Conservation (phyloP, 64 coral and sea anemone genomes). For the Platygyra sinensis region DNA sequence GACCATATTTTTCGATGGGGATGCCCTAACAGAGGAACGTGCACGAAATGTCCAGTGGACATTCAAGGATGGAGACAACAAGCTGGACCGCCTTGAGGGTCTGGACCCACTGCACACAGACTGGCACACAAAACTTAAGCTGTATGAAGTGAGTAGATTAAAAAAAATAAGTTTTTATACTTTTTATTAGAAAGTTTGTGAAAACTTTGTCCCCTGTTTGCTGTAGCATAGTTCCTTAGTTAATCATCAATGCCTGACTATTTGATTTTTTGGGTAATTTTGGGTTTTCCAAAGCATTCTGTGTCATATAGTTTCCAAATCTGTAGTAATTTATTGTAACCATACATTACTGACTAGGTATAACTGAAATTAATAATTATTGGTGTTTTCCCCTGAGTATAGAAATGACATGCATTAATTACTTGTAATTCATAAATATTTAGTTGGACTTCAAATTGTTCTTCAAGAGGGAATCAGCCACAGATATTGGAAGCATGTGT, state of each 20-base stretch:
- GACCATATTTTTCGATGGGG: conserved; percentile 24
- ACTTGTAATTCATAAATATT: background rate
- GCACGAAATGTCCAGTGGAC: conserved; percentile 18
- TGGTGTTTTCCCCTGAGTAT: background rate
- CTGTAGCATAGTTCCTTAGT: no score
- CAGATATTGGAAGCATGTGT: background rate
- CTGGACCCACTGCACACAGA: background rate
- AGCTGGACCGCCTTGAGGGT: conserved; percentile 8
- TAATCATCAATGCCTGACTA: no score
- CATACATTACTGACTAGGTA: no score
- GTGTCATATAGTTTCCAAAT: no score
- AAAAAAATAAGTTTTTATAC: no score
- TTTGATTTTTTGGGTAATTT: no score
- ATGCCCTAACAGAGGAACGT: conserved; percentile 20
- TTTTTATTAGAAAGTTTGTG: no score
- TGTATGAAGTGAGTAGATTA: conserved; percentile 41
- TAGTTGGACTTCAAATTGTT: conserved; percentile 11
- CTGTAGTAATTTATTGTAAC: no score
- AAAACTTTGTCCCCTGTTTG: no score
- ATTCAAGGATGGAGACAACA: conserved; percentile 36
- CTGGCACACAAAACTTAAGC: conserved; percentile 44
- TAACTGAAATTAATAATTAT: no score
- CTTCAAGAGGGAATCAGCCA: background rate
- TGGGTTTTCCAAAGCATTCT: no score
- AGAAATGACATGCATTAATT: background rate